Evolutionary conservation across 2,113 vertebrate species (phyloP), one percentile per base, ranked within the genome.

Genomic region (Phrynosoma platyrhinos): DNA sequence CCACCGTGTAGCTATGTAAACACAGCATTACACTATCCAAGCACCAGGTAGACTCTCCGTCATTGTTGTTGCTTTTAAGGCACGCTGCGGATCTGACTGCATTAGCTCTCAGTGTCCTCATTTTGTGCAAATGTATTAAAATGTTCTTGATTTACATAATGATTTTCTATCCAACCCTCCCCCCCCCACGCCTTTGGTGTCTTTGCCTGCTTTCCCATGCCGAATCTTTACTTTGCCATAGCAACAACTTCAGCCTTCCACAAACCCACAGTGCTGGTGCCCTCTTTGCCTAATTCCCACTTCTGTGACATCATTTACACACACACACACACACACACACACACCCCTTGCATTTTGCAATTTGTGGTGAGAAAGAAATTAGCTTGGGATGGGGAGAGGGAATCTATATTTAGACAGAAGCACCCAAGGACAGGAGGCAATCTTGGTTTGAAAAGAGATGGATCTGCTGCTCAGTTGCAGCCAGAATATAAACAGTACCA

Each of bases 61-160:
- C 16, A 18, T 18, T 62, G 16, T 62, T 62, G 58, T 62, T 62
- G 58, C 58, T 62, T 62, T 62, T 62, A 23, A 30, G 2, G 8
- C 27, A 53, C 4, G 4, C 27, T 6, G 8, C 13, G 9, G 42
- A 16, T 52, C 47, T 79, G 78, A 58, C 27, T 79, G 52, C 18
- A n/a, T 55, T 8, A 55, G 52, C 36, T 40, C 14, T 40, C 32
- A 21, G 6, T 75, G 72, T 7, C 78, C 30, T 30, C 52, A 32
- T 79, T 79, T 55, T 58, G 78, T 79, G 78, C 52, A 79, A 79
- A 79, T 79, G 52, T n/a, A 79, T 79, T 79, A 52, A 55, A 58
- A 55, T 55, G 14, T 58, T 16, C 27, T 55, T 55, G 78, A 79
- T 79, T 79, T 64, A 58, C 55, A 81, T 81, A 81, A 81, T 81